Evolutionary conservation across 1,140 invertebrate genomes (phyloP).

Genomic region (Caenorhabditis tropicalis): DNA sequence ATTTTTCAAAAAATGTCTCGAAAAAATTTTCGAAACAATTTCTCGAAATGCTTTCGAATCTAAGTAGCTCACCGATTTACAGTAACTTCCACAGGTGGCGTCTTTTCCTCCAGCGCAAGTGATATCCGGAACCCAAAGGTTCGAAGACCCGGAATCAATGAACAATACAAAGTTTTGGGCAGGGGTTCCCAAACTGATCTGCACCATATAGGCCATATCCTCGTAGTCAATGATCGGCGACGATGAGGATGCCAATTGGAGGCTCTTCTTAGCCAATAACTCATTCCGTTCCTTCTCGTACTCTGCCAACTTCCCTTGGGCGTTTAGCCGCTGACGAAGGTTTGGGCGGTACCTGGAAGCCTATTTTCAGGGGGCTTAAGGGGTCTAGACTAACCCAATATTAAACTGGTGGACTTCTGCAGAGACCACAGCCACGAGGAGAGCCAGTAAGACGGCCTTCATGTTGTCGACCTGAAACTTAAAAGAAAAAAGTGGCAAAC

Average conservation of each 20-base stretch:
- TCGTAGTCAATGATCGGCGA: conserved; percentile 49
- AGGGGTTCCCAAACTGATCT: conserved; percentile 49
- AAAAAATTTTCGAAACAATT: background rate
- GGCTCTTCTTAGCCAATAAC: background rate
- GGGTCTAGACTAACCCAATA: background rate
- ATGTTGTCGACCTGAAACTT: background rate
- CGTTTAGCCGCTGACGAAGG: background rate
- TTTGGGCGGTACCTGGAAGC: conserved; percentile 17
- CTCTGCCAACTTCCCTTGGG: conserved; percentile 43
- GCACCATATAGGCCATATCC: conserved; percentile 54
- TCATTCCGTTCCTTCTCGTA: conserved; percentile 30
- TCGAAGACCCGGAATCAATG: conserved; percentile 43
- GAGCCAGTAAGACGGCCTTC: background rate
- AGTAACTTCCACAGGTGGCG: conserved; percentile 39
- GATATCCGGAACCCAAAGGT: conserved; percentile 43
- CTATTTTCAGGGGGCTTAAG: background rate
- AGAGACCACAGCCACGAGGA: conserved; percentile 20
- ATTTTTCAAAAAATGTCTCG: too few relatives aligned
- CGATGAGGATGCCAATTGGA: background rate
- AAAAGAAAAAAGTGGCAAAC: background rate
- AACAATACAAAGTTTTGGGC: conserved; percentile 48
- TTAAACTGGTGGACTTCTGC: conserved; percentile 36
- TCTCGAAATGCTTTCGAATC: too few relatives aligned
- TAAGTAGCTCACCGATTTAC: conserved; percentile 22
- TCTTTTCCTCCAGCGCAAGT: conserved; percentile 16